Conservation (phyloP, 1,140 invertebrate species). For the Bombus pascuorum region DNA sequence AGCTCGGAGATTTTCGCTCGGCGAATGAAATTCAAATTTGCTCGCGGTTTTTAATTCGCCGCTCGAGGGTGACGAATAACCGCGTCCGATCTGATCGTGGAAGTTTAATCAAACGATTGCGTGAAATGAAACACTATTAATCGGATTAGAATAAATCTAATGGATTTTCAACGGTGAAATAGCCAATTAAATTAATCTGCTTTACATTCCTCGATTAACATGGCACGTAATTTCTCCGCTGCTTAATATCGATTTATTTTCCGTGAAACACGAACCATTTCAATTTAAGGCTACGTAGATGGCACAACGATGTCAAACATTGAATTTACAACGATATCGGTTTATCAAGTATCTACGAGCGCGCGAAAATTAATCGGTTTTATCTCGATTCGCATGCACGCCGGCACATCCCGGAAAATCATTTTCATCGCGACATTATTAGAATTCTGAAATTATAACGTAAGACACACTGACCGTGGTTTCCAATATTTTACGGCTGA, state of each 20-base stretch:
- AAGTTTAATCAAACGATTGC: conserved; percentile 40
- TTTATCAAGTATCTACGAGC: conserved; percentile 37
- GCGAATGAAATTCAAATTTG: conserved; percentile 10
- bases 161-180: conserved; percentile 35
- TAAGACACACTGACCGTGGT: neutral
- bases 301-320: conserved; percentile 16
- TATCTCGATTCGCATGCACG: neutral
- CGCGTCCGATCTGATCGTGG: neutral
- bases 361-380: conserved; percentile 32
- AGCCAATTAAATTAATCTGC: conserved; percentile 48
- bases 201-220: conserved; percentile 39
- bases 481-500: neutral
- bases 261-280: neutral
- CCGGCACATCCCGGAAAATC: neutral
- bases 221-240: conserved; percentile 31
- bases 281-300: conserved; percentile 7
- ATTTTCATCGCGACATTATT: neutral
- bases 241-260: conserved; percentile 22
- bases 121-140: conserved; percentile 45
- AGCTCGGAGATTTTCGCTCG: neutral
- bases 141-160: conserved; percentile 49
- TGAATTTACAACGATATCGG: conserved; percentile 31
- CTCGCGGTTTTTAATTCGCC: conserved; percentile 14
- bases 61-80: neutral
- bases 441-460: neutral